These are phyloP conservation scores for Herpailurus yagouaroundi DNA, from an alignment of 2,113 vertebrate genomes.

Conservation along the genomic window DNA sequence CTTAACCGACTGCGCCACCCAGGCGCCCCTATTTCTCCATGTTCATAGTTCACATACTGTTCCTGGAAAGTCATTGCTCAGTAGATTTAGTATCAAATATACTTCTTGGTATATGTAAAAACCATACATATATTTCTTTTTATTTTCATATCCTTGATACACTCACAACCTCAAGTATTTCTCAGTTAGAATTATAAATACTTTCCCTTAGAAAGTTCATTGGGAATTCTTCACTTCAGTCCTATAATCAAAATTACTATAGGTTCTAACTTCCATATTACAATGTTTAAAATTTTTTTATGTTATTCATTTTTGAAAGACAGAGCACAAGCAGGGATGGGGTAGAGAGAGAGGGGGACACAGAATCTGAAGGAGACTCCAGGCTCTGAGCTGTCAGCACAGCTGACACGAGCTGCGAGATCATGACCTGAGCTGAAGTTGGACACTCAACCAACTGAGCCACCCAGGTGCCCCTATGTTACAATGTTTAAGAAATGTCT, in stretches of 20 bases:
- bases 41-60: neutral
- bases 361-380: too few relatives aligned
- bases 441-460: too few relatives aligned
- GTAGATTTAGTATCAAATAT: neutral
- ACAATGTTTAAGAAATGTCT: neutral
- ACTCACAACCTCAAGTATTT: neutral
- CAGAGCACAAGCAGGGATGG: too few relatives aligned
- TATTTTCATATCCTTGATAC: neutral
- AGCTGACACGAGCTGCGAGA: too few relatives aligned
- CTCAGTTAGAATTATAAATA: neutral
- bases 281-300: too few relatives aligned
- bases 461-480: too few relatives aligned
- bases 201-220: neutral
- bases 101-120: neutral
- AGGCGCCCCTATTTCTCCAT: neutral
- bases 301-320: too few relatives aligned
- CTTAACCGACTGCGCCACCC: too few relatives aligned
- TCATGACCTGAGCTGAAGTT: too few relatives aligned
- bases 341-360: too few relatives aligned
- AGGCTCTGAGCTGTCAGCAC: too few relatives aligned
- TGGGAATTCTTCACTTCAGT: neutral
- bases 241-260: neutral
- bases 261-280: neutral
- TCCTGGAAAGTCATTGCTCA: neutral
- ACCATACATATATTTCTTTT: neutral